These are phyloP conservation scores for Alloscopus bannaensis DNA, from an alignment of 2,888 invertebrate genomes.

Conservation along the genomic window DNA sequence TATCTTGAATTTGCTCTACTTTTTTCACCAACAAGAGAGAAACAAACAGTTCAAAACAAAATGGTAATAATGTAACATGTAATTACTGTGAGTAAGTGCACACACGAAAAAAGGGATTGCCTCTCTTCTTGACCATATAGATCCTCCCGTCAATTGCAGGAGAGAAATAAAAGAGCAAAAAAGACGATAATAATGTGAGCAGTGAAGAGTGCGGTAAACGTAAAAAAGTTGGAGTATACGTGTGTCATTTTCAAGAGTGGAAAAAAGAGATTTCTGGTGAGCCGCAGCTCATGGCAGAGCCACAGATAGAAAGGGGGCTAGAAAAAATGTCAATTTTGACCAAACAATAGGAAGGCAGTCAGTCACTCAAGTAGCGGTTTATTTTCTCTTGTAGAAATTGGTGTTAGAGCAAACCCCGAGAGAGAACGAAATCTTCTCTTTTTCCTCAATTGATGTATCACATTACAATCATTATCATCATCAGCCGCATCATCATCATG, in stretches of 20 bases:
- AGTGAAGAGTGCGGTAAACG: too few species aligned
- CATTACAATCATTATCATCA: not conserved
- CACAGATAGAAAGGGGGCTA: too few species aligned
- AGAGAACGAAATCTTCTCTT: constrained; percentile 13
- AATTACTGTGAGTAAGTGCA: constrained; percentile 15
- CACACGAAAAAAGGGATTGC: constrained; percentile 23
- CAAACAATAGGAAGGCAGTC: constrained; percentile 40
- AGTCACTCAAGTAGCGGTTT: constrained; percentile 58
- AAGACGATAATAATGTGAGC: too few species aligned
- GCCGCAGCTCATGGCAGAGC: too few species aligned
- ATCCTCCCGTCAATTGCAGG: not conserved
- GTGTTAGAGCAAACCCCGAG: constrained; percentile 7
- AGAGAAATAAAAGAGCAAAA: too few species aligned
- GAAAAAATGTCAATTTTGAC: not conserved
- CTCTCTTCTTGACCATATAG: not conserved
- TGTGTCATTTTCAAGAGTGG: too few species aligned
- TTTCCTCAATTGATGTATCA: constrained; percentile 38
- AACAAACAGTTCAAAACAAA: constrained; percentile 6
- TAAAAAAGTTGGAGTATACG: too few species aligned
- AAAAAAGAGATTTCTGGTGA: too few species aligned
- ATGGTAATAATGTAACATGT: not conserved
- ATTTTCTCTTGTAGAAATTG: constrained; percentile 27
- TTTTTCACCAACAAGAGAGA: constrained; percentile 5
- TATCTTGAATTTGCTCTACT: constrained; percentile 18
- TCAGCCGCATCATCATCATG: constrained; percentile 27